Evolutionary conservation across 2,797 vertebrate genomes (phyloP).

Genomic region (Hydrolagus colliei): DNA sequence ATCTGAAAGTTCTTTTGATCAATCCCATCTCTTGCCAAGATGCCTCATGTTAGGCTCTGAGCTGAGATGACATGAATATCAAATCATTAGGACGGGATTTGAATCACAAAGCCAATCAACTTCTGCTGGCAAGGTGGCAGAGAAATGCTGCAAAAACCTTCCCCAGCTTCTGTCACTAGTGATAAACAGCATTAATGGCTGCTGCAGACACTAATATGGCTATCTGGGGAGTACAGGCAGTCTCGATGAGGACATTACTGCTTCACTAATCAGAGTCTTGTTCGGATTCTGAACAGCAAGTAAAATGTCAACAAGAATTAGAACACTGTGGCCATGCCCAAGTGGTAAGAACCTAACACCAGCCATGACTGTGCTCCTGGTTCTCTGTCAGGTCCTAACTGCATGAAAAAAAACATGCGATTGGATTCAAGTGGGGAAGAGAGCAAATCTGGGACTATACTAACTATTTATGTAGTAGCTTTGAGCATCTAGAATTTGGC

Average conservation of each 20-base stretch:
- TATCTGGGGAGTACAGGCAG: constrained; percentile 70
- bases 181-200: constrained; percentile 76
- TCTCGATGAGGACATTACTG: constrained; percentile 64
- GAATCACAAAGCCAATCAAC: constrained; percentile 68
- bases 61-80: constrained; percentile 58
- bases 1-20: constrained; percentile 15
- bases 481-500: too few relatives aligned
- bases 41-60: constrained; percentile 51
- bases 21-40: neutral
- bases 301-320: constrained; percentile 59
- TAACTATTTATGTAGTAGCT: too few relatives aligned
- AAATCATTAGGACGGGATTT: constrained; percentile 58
- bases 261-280: constrained; percentile 69
- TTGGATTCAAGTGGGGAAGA: too few relatives aligned
- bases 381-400: neutral
- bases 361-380: neutral
- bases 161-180: constrained; percentile 66
- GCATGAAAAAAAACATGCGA: too few relatives aligned
- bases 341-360: constrained; percentile 2
- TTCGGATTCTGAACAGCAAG: constrained; percentile 61
- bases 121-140: constrained; percentile 58
- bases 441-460: too few relatives aligned
- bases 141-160: constrained; percentile 57
- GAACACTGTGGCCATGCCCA: constrained; percentile 33
- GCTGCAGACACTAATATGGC: constrained; percentile 65